A percentile compares a stretch with the other conserved stretches of the same genome.
Conservation (phyloP, 2,888 invertebrate species). For the Drosophila anomelani region DNA sequence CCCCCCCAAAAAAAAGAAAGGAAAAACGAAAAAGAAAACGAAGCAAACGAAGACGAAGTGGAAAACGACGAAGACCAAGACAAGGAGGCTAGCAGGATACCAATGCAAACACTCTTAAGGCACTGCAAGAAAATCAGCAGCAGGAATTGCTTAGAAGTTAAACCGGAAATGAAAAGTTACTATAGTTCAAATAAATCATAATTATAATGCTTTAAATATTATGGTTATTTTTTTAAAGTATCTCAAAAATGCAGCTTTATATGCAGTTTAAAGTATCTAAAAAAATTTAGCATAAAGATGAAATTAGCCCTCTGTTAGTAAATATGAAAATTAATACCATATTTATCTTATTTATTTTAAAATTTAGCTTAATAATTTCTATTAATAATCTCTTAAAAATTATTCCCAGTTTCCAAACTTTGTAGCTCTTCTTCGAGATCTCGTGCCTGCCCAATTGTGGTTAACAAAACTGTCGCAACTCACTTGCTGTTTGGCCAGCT, state of each 20-base stretch:
- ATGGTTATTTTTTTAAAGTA: neutral
- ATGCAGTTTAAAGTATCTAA: neutral
- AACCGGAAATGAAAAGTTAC: neutral
- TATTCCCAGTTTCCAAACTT: neutral
- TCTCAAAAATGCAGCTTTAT: neutral
- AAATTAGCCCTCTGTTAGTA: neutral
- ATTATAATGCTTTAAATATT: neutral
- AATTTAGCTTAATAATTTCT: too few relatives aligned
- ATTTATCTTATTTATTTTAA: too few relatives aligned
- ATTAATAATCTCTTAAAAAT: neutral
- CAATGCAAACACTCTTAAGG: slow-evolving; percentile 74
- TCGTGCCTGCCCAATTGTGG: slow-evolving; percentile 67
- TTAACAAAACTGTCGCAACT: slow-evolving; percentile 41
- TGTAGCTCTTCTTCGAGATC: neutral
- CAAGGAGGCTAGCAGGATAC: slow-evolving; percentile 58
- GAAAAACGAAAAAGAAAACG: slow-evolving; percentile 14
- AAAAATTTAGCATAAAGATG: too few relatives aligned
- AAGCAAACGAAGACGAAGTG: slow-evolving; percentile 12
- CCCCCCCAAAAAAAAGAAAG: slow-evolving; percentile 34
- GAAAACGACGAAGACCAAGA: slow-evolving; percentile 30
- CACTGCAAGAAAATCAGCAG: slow-evolving; percentile 23
- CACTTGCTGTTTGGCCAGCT: slow-evolving; percentile 16
- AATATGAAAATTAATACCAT: neutral
- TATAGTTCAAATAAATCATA: neutral
- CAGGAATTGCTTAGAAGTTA: neutral